Evolutionary conservation across 2,888 invertebrate species (phyloP), one percentile per base, ranked within the genome.

Genomic region (Lucinisca nassula): DNA sequence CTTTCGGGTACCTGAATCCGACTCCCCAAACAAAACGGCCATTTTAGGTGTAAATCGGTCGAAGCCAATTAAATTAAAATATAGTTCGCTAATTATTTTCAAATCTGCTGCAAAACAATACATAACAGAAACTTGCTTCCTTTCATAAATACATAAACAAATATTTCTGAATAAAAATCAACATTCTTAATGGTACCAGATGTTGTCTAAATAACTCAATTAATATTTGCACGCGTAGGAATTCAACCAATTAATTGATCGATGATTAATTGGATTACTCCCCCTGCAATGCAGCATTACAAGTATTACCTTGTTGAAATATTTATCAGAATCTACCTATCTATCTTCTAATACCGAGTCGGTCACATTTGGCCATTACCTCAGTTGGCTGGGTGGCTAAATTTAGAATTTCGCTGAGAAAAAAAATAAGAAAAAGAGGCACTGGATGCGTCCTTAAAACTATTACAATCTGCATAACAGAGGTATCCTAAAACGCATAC

Each of bases 1-100:
- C 35, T 67, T 67, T 35, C 67, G 67, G 67, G 67, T 35, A 67
- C 32, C 67, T 67, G 67, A 67, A 74, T 74, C 74, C 3, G 38
- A 40, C 40, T 74, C 49, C 45, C 45, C 74, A 74, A 74, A 74
- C 74, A 76, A 76, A 76, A 73, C 89, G 79, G 84, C 89, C 89
- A 89, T 89, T 77, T 89, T 89, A 79, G 80, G 82, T 82, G 89
- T 89, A 51, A 82, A 84, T 38, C 30, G 89, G 89, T 81, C 72
- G 72, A 81, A n/a, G 74, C 45, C 40, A 74, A 74, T 74, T 74
- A 40, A 2, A 74, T 1, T 6, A 45, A 27, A 74, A 74, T n/a
- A 74, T 27, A 67, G 67, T 67, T 67, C 67, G 14, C 6, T 35
- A 32, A 30, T 30, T 35, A 17, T 10, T 35, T 61, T 17, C 8